These are phyloP conservation scores for Pedicia rivosa DNA, from an alignment of 2,888 invertebrate genomes.

Conservation along the genomic window DNA sequence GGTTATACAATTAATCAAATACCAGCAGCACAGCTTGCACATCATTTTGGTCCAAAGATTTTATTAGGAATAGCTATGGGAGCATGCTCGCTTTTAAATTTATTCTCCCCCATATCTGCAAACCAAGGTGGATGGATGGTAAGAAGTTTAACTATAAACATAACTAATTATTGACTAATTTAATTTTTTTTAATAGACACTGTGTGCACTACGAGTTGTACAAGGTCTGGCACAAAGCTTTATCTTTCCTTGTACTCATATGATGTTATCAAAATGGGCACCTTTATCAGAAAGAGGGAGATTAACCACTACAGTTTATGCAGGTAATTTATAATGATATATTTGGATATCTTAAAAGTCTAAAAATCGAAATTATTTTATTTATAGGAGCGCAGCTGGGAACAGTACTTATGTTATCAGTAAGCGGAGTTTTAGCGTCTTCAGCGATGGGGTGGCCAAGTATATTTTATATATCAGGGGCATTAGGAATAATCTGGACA, in stretches of 20 bases:
- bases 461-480: constrained; percentile 59
- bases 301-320: constrained; percentile 47
- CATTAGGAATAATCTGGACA: constrained; percentile 43
- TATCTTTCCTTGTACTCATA: constrained; percentile 49
- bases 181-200: no score
- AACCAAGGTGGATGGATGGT: constrained; percentile 40
- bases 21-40: constrained; percentile 46
- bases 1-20: constrained; percentile 41
- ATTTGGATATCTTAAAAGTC: no score
- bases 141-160: no score
- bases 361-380: no score
- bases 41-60: constrained; percentile 47
- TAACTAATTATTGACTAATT: no score
- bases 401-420: constrained; percentile 53
- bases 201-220: constrained; percentile 33
- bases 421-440: constrained; percentile 55
- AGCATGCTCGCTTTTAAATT: constrained; percentile 42
- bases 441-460: constrained; percentile 58
- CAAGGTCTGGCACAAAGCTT: constrained; percentile 54
- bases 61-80: constrained; percentile 35
- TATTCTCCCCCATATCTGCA: constrained; percentile 48
- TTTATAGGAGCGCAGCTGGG: constrained; percentile 66
- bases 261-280: constrained; percentile 51
- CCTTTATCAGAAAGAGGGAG: constrained; percentile 52
- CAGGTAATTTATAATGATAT: no score